These are phyloP conservation scores for Syngnathus acus DNA, from an alignment of 2,797 vertebrate species.

Conservation along the genomic window DNA sequence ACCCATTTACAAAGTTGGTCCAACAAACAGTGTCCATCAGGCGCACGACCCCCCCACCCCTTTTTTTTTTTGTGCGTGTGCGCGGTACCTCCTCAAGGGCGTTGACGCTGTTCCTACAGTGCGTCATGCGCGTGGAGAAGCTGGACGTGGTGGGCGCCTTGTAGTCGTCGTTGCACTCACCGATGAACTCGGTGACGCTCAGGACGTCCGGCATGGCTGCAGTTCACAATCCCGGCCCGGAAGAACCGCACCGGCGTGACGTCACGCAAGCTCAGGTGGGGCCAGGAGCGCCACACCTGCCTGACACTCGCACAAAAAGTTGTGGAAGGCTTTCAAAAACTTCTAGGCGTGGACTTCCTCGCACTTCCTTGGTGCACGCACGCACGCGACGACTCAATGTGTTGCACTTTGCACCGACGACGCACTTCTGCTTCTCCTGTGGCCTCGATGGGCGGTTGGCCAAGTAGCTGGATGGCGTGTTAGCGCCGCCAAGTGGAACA, in stretches of 20 bases:
- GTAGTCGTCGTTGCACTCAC: constrained; percentile 91
- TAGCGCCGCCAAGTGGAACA: too few species aligned
- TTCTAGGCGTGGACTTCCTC: too few species aligned
- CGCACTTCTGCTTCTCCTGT: too few species aligned
- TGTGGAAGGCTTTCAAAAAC: too few species aligned
- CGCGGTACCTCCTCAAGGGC: constrained; percentile 88
- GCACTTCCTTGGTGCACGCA: too few species aligned
- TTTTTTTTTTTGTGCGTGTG: constrained; percentile 17
- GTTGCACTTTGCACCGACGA: too few species aligned
- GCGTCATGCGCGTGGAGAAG: constrained; percentile 86
- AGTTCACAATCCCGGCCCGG: background rate
- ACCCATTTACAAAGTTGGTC: background rate
- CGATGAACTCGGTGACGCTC: constrained; percentile 83
- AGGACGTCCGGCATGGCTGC: constrained; percentile 82
- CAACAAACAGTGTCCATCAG: background rate
- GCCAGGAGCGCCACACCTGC: background rate
- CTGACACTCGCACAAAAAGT: too few species aligned
- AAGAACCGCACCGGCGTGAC: background rate
- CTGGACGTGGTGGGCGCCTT: constrained; percentile 91
- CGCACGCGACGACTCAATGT: too few species aligned
- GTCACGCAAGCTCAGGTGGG: background rate
- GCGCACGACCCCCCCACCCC: background rate
- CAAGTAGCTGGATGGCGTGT: too few species aligned
- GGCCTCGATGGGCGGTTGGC: too few species aligned
- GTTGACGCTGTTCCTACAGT: constrained; percentile 84